Percentiles rank a stretch among this genome's conserved stretches.
Evolutionary conservation across 1,140 invertebrate species (phyloP).

Genomic region (Drosophila teissieri): DNA sequence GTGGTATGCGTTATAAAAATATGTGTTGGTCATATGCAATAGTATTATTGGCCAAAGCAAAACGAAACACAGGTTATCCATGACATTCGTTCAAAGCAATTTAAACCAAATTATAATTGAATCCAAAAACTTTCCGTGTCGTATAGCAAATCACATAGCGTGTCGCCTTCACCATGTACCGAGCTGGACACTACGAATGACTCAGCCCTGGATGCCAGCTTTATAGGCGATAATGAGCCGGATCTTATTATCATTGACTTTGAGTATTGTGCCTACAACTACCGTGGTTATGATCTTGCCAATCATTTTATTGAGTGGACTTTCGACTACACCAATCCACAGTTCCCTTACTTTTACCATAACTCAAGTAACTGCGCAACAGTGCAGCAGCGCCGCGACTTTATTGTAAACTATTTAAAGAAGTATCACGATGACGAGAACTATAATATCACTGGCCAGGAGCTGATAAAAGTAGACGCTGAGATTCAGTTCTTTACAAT

Average conservation of each 20-base stretch:
- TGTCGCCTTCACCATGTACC: slow-evolving; percentile 47
- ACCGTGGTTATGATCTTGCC: slow-evolving; percentile 96
- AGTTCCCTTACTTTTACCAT: slow-evolving; percentile 92
- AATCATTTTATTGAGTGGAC: slow-evolving; percentile 98
- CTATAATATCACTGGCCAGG: slow-evolving; percentile 62
- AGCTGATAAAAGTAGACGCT: slow-evolving; percentile 67
- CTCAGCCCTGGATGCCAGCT: slow-evolving; percentile 67
- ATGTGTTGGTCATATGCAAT: slow-evolving; percentile 35
- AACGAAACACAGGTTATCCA: slow-evolving; percentile 62
- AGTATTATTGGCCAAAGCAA: slow-evolving; percentile 37
- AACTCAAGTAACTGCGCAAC: slow-evolving; percentile 89
- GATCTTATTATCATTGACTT: slow-evolving; percentile 94
- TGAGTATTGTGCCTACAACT: slow-evolving; percentile 97
- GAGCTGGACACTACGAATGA: slow-evolving; percentile 73
- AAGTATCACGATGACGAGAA: slow-evolving; percentile 62
- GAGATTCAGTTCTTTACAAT: slow-evolving; percentile 94
- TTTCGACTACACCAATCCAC: slow-evolving; percentile 93
- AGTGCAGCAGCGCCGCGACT: slow-evolving; percentile 89
- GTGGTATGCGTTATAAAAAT: slow-evolving; percentile 56
- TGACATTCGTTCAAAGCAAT: slow-evolving; percentile 13
- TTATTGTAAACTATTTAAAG: slow-evolving; percentile 71
- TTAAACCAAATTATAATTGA: slow-evolving; percentile 13
- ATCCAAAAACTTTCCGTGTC: slow-evolving; percentile 7
- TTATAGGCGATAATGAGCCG: slow-evolving; percentile 85
- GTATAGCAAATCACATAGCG: slow-evolving; percentile 46